phyloP scores from a whole-genome alignment of 2,797 vertebrate genomes.

The Sitta carolinensis region DNA sequence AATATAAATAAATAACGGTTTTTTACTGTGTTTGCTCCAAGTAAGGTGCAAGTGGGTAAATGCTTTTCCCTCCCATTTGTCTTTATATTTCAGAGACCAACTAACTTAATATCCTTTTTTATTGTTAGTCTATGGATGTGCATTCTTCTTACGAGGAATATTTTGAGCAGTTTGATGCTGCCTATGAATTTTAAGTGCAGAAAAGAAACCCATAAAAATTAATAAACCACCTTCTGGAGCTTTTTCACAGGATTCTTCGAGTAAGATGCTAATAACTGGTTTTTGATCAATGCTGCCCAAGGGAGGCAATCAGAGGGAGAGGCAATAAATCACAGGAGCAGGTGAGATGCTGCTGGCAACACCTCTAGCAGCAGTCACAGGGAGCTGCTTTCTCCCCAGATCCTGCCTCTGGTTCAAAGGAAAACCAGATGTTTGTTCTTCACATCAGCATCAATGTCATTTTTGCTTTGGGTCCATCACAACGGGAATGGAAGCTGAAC shows the following conservation, averaged over 20 bases:
- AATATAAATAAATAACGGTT: not conserved
- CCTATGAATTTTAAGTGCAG: not conserved
- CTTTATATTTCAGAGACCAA: not conserved
- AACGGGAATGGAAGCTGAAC: not conserved
- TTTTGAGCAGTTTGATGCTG: not conserved
- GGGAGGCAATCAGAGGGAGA: not conserved
- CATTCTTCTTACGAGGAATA: not conserved
- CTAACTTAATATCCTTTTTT: not conserved
- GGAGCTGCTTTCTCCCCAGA: not conserved
- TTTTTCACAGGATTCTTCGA: not conserved
- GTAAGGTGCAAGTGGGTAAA: not conserved
- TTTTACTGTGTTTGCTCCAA: not conserved
- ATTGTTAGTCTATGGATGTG: not conserved
- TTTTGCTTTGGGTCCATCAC: not conserved
- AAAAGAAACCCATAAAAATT: not conserved
- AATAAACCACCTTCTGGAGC: not conserved
- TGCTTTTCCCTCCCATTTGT: not conserved
- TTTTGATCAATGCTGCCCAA: not conserved
- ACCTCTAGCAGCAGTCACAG: fast-evolving
- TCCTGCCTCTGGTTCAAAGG: not conserved
- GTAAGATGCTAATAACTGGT: not conserved
- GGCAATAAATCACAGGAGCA: not conserved
- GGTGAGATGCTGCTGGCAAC: not conserved
- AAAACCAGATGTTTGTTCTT: not conserved
- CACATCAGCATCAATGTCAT: fast-evolving